These are phyloP conservation scores for Amiota mariae DNA, from an alignment of 2,888 invertebrate genomes.

Conservation along the genomic window DNA sequence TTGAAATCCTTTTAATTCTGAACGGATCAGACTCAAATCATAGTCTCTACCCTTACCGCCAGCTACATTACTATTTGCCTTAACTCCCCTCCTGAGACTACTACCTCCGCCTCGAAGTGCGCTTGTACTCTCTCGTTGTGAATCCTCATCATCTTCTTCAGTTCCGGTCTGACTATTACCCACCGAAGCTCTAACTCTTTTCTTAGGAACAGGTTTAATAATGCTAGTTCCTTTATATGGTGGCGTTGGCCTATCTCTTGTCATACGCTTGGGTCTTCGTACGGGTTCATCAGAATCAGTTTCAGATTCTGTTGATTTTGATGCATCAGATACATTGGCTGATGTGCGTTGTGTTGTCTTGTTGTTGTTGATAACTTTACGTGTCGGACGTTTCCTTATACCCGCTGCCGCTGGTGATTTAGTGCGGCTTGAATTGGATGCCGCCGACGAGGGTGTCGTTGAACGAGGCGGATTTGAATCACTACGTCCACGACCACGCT, in stretches of 20 bases:
- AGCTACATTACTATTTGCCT: constrained; percentile 39
- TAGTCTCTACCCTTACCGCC: constrained; percentile 80
- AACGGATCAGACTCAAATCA: constrained; percentile 88
- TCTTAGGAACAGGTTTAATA: constrained; percentile 27
- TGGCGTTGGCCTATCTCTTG: constrained; percentile 51
- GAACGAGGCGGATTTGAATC: constrained; percentile 76
- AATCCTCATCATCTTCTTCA: constrained; percentile 73
- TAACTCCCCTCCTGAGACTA: constrained; percentile 42
- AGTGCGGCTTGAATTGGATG: constrained; percentile 78
- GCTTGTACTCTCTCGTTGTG: constrained; percentile 59
- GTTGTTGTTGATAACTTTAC: constrained; percentile 60
- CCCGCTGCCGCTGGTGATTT: constrained; percentile 79
- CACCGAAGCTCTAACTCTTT: constrained; percentile 45
- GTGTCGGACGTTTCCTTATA: constrained; percentile 74
- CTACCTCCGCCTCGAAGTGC: constrained; percentile 42
- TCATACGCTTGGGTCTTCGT: constrained; percentile 63
- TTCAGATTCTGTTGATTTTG: constrained; percentile 77
- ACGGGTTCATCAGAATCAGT: constrained; percentile 75
- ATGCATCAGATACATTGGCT: constrained; percentile 76
- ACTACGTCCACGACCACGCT: constrained; percentile 75
- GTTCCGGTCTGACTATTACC: constrained; percentile 76
- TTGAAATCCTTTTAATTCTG: constrained; percentile 86
- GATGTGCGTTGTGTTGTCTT: constrained; percentile 75
- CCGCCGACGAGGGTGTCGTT: constrained; percentile 79
- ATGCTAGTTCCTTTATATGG: neutral